Conservation (phyloP, 2,797 vertebrate species). For the Leuciscus waleckii region DNA sequence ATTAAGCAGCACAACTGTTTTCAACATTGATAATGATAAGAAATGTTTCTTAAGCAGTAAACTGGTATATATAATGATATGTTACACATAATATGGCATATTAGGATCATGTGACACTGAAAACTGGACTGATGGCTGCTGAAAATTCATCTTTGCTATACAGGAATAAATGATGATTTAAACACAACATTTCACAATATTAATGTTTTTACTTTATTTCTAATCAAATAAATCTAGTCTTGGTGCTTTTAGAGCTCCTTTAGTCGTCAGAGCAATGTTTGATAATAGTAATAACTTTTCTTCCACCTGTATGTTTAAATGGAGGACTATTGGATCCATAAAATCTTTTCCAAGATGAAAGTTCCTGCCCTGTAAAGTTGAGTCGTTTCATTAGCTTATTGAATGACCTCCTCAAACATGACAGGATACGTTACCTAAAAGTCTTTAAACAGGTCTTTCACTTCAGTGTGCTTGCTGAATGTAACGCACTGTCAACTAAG, state of each 20-base stretch:
- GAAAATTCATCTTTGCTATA: neutral
- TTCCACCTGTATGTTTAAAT: conserved; percentile 4
- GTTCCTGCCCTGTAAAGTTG: conserved; percentile 14
- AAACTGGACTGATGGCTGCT: neutral
- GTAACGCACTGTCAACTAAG: conserved; percentile 39
- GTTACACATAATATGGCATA: neutral
- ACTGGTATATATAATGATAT: neutral
- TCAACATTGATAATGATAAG: neutral
- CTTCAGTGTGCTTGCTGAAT: conserved; percentile 49
- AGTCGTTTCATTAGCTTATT: conserved; percentile 11
- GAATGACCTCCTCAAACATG: conserved; percentile 18
- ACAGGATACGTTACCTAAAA: conserved; percentile 64
- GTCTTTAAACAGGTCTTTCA: conserved; percentile 40
- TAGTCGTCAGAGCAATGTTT: neutral
- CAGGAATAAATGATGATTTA: neutral
- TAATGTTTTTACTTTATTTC: neutral
- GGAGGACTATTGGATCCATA: neutral
- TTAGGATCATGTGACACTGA: neutral
- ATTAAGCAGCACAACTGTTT: neutral
- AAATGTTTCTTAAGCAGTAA: neutral
- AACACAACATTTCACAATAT: neutral
- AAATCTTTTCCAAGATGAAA: conserved; percentile 21
- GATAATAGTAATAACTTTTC: neutral
- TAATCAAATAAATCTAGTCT: neutral
- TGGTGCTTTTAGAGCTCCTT: neutral